Evolutionary conservation across 2,888 invertebrate genomes (phyloP).

Genomic region (Acanthosepion pharaonis): DNA sequence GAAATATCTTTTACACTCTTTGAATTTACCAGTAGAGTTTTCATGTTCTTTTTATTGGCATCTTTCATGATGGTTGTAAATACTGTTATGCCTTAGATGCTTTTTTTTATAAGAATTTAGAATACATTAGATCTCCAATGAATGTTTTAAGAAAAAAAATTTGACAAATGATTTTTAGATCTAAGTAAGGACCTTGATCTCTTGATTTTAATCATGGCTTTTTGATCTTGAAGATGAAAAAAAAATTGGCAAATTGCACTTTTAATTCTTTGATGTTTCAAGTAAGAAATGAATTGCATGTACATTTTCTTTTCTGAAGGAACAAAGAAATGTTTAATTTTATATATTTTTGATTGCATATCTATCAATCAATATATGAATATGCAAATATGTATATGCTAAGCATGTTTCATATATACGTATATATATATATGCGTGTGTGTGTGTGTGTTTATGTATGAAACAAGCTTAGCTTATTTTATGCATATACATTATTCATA

Average conservation of each 20-base stretch:
- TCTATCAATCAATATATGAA: not conserved
- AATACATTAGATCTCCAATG: not conserved
- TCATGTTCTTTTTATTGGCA: not conserved
- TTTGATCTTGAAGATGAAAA: not conserved
- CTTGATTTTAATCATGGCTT: slow-evolving; percentile 22
- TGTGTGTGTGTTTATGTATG: too few species aligned
- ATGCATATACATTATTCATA: too few species aligned
- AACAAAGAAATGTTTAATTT: not conserved
- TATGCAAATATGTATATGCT: not conserved
- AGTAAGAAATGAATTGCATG: slow-evolving; percentile 33
- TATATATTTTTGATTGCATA: not conserved
- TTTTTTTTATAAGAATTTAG: not conserved
- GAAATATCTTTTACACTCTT: not conserved
- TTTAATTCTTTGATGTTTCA: slow-evolving; percentile 23
- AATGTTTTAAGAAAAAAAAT: not conserved
- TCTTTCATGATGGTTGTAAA: not conserved
- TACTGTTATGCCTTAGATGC: not conserved
- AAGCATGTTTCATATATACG: too few species aligned
- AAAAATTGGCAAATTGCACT: not conserved
- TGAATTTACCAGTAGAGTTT: not conserved
- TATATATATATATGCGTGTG: too few species aligned
- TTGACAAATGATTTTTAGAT: not conserved
- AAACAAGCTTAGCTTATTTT: too few species aligned
- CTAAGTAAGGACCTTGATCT: slow-evolving; percentile 20
- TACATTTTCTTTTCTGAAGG: not conserved